phyloP scores from a whole-genome alignment of 2,113 vertebrate genomes.

The Erpornis zantholeuca region DNA sequence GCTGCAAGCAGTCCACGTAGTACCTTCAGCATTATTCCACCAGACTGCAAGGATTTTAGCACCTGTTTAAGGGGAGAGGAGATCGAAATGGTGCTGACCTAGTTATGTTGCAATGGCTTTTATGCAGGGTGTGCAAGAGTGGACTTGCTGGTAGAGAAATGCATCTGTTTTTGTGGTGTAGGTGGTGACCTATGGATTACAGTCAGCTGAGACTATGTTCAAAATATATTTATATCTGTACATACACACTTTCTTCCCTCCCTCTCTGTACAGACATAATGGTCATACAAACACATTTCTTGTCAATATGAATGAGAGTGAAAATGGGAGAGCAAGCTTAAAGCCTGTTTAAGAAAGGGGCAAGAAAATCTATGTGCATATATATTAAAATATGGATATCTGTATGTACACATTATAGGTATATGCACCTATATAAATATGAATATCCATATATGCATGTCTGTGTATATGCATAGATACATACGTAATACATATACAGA shows the following conservation, averaged over 20 bases:
- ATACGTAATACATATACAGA: too few species aligned
- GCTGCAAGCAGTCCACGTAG: neutral
- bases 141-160: neutral
- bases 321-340: neutral
- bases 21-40: neutral
- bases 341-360: neutral
- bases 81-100: neutral
- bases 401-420: neutral
- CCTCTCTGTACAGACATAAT: neutral
- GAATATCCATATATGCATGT: neutral
- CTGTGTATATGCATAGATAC: neutral
- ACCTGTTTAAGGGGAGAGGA: neutral
- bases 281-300: neutral
- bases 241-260: neutral
- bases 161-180: neutral
- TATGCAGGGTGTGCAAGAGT: neutral
- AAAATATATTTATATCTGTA: neutral
- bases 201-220: neutral
- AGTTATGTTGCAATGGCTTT: neutral
- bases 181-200: neutral
- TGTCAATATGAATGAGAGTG: neutral
- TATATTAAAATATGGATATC: neutral
- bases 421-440: neutral
- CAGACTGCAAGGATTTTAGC: neutral
- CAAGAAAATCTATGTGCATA: neutral